These are phyloP conservation scores for Abramis brama DNA, from an alignment of 2,113 vertebrate genomes.

Conservation along the genomic window DNA sequence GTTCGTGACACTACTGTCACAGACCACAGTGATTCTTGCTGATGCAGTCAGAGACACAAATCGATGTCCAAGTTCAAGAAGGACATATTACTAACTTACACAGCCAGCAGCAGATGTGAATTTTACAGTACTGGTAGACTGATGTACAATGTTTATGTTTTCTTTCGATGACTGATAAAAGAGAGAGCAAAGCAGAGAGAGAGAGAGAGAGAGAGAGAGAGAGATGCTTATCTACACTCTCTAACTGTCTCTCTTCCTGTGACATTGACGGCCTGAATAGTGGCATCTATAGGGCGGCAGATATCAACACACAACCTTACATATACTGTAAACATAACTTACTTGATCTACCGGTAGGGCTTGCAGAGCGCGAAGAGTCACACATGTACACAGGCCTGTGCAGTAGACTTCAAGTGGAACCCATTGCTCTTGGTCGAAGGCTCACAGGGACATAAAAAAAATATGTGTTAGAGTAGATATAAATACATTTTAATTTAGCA, in stretches of 20 bases:
- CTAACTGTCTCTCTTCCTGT: constrained; percentile 20
- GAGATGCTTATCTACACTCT: constrained; percentile 14
- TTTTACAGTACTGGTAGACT: neutral
- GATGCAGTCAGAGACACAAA: neutral
- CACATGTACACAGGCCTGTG: neutral
- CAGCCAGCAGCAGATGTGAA: neutral
- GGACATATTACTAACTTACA: neutral
- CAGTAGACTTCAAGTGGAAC: neutral
- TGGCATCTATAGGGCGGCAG: neutral
- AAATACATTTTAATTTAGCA: neutral
- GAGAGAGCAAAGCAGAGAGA: neutral
- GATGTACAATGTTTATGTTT: neutral
- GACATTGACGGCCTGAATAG: constrained; percentile 33
- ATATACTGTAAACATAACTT: constrained; percentile 18
- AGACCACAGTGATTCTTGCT: constrained; percentile 48
- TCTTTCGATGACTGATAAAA: neutral
- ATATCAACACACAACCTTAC: constrained; percentile 10
- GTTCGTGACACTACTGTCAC: constrained; percentile 65
- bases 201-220: neutral
- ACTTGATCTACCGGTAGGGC: constrained; percentile 14
- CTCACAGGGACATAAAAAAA: neutral
- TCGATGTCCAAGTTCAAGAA: neutral
- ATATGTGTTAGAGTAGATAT: neutral
- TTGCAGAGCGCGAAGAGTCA: neutral
- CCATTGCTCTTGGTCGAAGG: neutral